Evolutionary conservation across 2,113 vertebrate genomes (phyloP), one percentile per base, ranked within the genome.

Genomic region (Lampris incognitus): DNA sequence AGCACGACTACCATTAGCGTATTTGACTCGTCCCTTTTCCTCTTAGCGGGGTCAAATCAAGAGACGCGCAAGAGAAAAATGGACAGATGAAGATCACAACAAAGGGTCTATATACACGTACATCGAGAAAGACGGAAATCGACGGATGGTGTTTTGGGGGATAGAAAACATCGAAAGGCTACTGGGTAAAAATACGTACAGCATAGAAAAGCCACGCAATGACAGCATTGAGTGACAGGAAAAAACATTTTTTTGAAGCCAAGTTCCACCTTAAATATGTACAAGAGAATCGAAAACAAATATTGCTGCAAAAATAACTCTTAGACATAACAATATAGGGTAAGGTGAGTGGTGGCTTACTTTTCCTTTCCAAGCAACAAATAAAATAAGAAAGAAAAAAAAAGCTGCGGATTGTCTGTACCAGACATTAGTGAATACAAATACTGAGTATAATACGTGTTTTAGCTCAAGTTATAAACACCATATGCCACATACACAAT

Each of bases 301-400:
- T 67, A 79, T 56, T 85, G 79, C 75, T 44, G 52, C 88, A 82
- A 92, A 90, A 88, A 88, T 74, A 89, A 70, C 72, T 63, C 56
- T 78, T 36, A 55, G 70, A 85, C 66, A 81, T 24, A 81, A 73
- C 66, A 24, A 24, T 24, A 24, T 24, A 24, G 24, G 24, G 24
- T 24, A 24, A 24, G 24, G 24, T 24, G 24, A 0, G 24, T 24
- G 24, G 24, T 24, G 24, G 24, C 24, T 24, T 24, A 24, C 24
- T n/a, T 5, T 69, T 74, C 74, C 57, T 72, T 76, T 56, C 62
- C 52, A 36, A 48, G n/a, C 10, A 59, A 76, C 24, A 24, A 24
- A 24, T 24, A 24, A 24, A 24, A 24, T 57, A 69, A 3, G 62
- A 39, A n/a, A 40, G 51, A 57, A 60, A 69, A 3, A 39, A n/a